A percentile compares a stretch with the other conserved stretches of the same genome.
Evolutionary conservation across 2,797 vertebrate species (phyloP).

Genomic region (Lophotriccus pileatus): DNA sequence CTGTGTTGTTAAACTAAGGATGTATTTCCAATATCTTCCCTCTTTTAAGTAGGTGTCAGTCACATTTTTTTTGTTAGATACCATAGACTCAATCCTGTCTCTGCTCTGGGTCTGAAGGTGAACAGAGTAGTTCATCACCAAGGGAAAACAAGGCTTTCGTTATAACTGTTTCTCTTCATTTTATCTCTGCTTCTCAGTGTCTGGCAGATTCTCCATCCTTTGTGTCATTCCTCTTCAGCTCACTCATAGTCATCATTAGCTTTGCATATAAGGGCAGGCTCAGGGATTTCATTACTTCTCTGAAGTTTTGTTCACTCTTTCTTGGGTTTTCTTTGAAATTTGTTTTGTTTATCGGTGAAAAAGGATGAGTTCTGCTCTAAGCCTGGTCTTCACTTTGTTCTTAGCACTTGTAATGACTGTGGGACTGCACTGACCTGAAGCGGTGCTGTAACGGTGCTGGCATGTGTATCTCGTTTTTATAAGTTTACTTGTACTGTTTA

Average conservation of each 20-base stretch:
- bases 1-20: background rate
- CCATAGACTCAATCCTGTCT: background rate
- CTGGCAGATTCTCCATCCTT: conserved; percentile 12
- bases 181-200: background rate
- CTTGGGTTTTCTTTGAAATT: background rate
- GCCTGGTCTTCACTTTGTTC: background rate
- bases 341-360: background rate
- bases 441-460: background rate
- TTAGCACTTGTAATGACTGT: background rate
- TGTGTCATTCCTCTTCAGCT: background rate
- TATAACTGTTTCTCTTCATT: conserved; percentile 8
- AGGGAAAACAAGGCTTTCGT: background rate
- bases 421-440: background rate
- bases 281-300: background rate
- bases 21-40: background rate
- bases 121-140: background rate
- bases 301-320: background rate
- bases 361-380: background rate
- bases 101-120: background rate
- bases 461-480: conserved; percentile 2
- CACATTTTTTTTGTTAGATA: background rate
- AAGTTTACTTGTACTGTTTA: conserved; percentile 26
- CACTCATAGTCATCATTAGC: background rate
- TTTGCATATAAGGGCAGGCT: background rate
- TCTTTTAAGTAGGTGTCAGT: background rate